A percentile compares a stretch with the other conserved stretches of the same genome.
Evolutionary conservation across 2,797 vertebrate genomes (phyloP).

Genomic region (Sylvia borin): DNA sequence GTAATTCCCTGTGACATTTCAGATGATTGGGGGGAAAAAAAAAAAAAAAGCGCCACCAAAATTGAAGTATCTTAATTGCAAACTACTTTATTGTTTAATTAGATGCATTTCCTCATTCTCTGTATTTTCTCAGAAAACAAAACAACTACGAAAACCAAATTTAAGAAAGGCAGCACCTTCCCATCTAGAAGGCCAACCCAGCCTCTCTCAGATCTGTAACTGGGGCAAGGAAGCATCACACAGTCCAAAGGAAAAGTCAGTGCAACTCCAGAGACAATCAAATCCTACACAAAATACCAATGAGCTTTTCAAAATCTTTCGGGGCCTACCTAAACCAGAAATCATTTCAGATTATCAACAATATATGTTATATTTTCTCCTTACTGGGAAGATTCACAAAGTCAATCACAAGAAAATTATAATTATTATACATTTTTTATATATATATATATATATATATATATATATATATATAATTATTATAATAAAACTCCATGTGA

Average conservation of each 20-base stretch:
- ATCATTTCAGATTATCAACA: neutral
- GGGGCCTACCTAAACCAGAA: neutral
- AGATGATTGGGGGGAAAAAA: neutral
- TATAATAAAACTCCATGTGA: neutral
- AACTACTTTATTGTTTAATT: neutral
- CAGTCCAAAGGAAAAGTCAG: neutral
- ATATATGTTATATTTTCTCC: neutral
- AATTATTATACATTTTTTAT: neutral
- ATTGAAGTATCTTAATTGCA: neutral
- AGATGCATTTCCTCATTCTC: neutral
- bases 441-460: too few relatives aligned
- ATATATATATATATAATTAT: too few relatives aligned
- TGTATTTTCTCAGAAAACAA: neutral
- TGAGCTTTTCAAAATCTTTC: neutral
- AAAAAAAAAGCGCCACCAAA: fast-evolving
- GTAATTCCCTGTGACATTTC: neutral
- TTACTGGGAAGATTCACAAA: neutral
- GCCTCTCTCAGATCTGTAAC: neutral
- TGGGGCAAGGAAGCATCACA: neutral
- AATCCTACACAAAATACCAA: neutral
- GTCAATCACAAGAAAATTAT: neutral
- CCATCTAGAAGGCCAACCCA: neutral
- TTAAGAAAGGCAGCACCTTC: neutral
- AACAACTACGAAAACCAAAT: neutral
- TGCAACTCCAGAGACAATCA: neutral